Base-by-base conservation (phyloP, 2,113 vertebrate genomes). In the Clarias batrachus region DNA sequence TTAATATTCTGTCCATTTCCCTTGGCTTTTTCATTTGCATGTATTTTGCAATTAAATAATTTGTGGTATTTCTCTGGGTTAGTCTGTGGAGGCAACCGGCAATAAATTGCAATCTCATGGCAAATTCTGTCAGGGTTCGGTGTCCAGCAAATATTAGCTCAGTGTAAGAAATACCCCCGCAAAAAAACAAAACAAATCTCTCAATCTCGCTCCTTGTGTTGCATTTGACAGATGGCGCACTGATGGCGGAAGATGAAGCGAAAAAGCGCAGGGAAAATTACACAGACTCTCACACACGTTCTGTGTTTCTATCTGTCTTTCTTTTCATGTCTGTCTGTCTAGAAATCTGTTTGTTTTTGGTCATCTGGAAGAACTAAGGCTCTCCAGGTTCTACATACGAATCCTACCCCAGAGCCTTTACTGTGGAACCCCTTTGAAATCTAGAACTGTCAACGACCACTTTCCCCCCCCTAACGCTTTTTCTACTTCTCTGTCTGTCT, bases 171-270 rank as follows among this genome's bases (percentile, higher is more conserved):
- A 33, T 48, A 48, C 48, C 48, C 7, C 7, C 48, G 8, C 8
- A 48, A 48, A 48, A 41, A n/a, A 52, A 14, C 33, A 23, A 21
- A 48, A n/a, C 77, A 60, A 48, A 57, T 68, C 21, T 80, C 37
- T 30, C 73, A 48, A 57, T 68, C 21, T 80, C 37, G 25, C 73
- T 82, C 65, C 73, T 66, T 76, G 83, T 86, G 83, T 83, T 68
- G 84, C 80, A n/a, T 83, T 83, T 87, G 87, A 86, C 87, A 90
- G 89, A 90, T 90, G 89, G 83, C 57, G 37, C 80, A 68, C 14
- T 17, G 60, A 27, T 57, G 85, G 83, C 85, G 88, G 87, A 85
- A 86, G 73, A 65, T 65, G 41, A 63, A 33, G 30, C 56, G 3
- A 66, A 71, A 71, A 83, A 83, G 30, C 14, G 0, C 41, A 70